A percentile compares a stretch with the other conserved stretches of the same genome.
phyloP scores from a whole-genome alignment of 2,888 invertebrate species.

The Drosophila ochracea region DNA sequence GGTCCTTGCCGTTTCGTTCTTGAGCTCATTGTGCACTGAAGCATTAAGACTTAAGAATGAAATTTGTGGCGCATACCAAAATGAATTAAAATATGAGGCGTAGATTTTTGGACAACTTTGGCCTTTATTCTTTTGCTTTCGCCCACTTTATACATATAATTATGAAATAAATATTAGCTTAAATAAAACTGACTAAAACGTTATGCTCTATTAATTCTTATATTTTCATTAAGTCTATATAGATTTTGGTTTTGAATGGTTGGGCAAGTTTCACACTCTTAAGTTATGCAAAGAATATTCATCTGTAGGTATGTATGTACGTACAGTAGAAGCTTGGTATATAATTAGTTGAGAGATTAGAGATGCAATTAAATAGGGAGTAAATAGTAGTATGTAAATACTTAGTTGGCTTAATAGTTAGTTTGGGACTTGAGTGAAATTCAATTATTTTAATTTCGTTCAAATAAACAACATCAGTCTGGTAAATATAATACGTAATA shows the following conservation, averaged over 20 bases:
- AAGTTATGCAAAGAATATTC: conserved; percentile 15
- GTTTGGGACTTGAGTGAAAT: conserved; percentile 44
- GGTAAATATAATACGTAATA: conserved; percentile 50
- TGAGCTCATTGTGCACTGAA: conserved; percentile 60
- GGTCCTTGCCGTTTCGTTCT: conserved; percentile 46
- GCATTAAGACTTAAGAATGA: conserved; percentile 39
- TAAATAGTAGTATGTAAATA: conserved; percentile 40
- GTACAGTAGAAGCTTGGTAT: conserved; percentile 1
- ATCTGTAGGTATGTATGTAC: conserved; percentile 43
- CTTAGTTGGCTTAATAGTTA: conserved; percentile 45
- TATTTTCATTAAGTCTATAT: conserved; percentile 37
- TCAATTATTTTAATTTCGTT: conserved; percentile 41
- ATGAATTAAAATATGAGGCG: conserved; percentile 49
- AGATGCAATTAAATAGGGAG: conserved; percentile 27
- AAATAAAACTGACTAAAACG: conserved; percentile 72
- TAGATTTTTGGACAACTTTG: conserved; percentile 32
- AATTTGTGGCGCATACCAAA: conserved; percentile 56
- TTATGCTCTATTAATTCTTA: conserved; percentile 76
- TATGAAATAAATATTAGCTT: conserved; percentile 74
- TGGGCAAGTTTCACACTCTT: conserved; percentile 51
- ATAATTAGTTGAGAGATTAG: conserved; percentile 31
- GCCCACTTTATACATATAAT: conserved; percentile 55
- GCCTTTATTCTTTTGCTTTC: conserved; percentile 53
- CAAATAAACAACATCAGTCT: conserved; percentile 71
- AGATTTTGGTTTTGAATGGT: conserved; percentile 60